Percentiles rank a stretch among this genome's conserved stretches.
These are phyloP conservation scores for Pholis gunnellus DNA, from an alignment of 2,113 vertebrate genomes.

Conservation along the genomic window DNA sequence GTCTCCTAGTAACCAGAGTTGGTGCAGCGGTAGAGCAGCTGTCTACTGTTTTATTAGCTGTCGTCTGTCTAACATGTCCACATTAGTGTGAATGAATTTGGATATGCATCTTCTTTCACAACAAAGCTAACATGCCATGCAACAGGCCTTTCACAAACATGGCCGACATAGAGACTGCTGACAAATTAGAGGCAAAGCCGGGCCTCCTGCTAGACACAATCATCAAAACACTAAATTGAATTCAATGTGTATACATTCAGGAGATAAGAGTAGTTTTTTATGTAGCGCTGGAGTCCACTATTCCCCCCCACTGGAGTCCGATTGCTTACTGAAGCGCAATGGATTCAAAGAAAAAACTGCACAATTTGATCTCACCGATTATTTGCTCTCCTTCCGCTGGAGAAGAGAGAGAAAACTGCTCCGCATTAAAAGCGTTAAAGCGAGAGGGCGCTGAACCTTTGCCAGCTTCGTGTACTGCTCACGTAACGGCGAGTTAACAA, in stretches of 20 bases:
- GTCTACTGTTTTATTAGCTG: constrained; percentile 20
- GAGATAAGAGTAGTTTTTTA: neutral
- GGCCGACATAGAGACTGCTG: neutral
- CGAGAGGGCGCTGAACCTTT: neutral
- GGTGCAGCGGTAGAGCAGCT: constrained; percentile 38
- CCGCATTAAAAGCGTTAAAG: neutral
- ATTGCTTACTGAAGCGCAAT: neutral
- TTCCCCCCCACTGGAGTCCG: neutral
- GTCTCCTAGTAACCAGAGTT: constrained; percentile 69
- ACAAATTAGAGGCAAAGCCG: neutral
- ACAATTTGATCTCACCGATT: neutral
- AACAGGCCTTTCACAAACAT: neutral
- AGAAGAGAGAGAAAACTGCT: neutral
- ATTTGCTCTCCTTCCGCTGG: neutral
- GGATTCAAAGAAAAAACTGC: neutral
- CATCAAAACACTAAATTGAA: neutral
- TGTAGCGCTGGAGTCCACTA: neutral
- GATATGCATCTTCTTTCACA: neutral
- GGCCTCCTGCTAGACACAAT: no score
- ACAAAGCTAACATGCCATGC: neutral
- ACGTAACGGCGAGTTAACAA: neutral
- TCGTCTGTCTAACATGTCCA: neutral
- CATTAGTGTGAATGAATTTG: neutral
- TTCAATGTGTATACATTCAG: neutral
- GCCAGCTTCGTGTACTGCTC: no score